phyloP scores from a whole-genome alignment of 2,797 vertebrate species.

The Gallinago nigripennis region DNA sequence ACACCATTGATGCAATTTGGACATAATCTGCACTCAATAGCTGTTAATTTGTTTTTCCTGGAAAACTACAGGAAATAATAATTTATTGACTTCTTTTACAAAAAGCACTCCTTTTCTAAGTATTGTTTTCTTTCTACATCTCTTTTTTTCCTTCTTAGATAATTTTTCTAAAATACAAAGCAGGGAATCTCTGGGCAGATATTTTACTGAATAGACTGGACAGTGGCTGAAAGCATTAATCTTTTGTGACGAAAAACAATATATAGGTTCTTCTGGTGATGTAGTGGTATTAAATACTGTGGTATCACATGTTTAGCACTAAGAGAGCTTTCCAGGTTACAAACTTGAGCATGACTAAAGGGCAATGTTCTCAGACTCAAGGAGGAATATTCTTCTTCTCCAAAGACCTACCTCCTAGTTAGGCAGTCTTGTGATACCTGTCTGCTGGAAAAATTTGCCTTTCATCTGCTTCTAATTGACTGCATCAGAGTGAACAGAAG shows the following conservation, averaged over 20 bases:
- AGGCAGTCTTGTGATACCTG: not conserved
- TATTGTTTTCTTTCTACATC: not conserved
- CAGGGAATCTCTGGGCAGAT: not conserved
- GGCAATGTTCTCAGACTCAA: not conserved
- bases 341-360: not conserved
- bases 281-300: not conserved
- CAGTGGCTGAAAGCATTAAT: not conserved
- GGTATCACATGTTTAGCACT: not conserved
- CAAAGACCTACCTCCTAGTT: not conserved
- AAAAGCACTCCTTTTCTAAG: not conserved
- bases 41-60: not conserved
- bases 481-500: not conserved
- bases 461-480: constrained; percentile 38
- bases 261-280: not conserved
- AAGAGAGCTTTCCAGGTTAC: not conserved
- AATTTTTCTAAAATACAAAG: not conserved
- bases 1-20: not conserved
- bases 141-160: not conserved
- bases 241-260: not conserved
- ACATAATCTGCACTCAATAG: not conserved
- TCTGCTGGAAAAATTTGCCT: constrained; percentile 11
- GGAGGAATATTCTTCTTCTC: not conserved
- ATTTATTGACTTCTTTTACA: not conserved
- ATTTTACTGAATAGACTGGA: not conserved
- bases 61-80: not conserved